phyloP scores from a whole-genome alignment of 1,140 invertebrate genomes.

The honey bee (Apis mellifera) region Amel_HAv3.1 CM009945.2:6436501-6437000 shows the following conservation, averaged over 20 bases:
- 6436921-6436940: slow-evolving; percentile 39
- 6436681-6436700: too few relatives aligned
- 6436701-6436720: not conserved
- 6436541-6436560: slow-evolving; percentile 64
- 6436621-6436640: slow-evolving; percentile 40
- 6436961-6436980: slow-evolving; percentile 40
- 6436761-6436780: slow-evolving; percentile 31
- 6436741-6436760: not conserved
- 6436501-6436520: slow-evolving; percentile 44
- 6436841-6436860: not conserved
- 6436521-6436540: slow-evolving; percentile 63
- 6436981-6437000: slow-evolving; percentile 17
- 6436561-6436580: slow-evolving; percentile 28
- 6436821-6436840: not conserved
- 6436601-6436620: slow-evolving; percentile 2
- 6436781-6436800: slow-evolving; percentile 16
- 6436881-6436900: too few relatives aligned
- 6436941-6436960: slow-evolving; percentile 32
- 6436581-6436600: slow-evolving; percentile 42
- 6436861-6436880: not conserved
- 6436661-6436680: too few relatives aligned
- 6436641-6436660: not conserved
- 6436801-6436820: slow-evolving; percentile 25
- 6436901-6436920: too few relatives aligned
- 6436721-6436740: not conserved